Percentiles rank a stretch among this genome's conserved stretches.
These are phyloP conservation scores for Cacoxenus indagator DNA, from an alignment of 2,888 invertebrate species.

Conservation along the genomic window DNA sequence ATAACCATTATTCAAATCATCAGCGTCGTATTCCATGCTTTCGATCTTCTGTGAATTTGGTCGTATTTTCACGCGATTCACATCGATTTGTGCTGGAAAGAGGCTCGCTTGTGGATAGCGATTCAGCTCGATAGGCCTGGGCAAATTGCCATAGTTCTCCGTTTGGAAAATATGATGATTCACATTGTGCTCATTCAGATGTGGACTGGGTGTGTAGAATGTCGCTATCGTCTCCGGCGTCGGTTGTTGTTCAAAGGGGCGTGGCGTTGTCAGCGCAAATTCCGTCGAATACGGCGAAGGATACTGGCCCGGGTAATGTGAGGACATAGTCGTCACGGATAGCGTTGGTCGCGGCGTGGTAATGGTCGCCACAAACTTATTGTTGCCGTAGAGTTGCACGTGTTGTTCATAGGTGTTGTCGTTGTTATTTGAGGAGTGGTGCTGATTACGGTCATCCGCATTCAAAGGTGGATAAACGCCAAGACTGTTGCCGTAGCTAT, in stretches of 20 bases:
- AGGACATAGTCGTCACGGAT: constrained; percentile 43
- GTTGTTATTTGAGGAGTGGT: neutral
- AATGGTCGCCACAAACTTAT: constrained; percentile 45
- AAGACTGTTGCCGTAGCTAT: constrained; percentile 66
- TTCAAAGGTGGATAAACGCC: constrained; percentile 53
- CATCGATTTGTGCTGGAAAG: constrained; percentile 52
- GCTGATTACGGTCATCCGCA: neutral
- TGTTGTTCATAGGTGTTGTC: constrained; percentile 30
- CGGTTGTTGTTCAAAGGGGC: constrained; percentile 51
- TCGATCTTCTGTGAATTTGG: constrained; percentile 67
- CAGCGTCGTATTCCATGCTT: constrained; percentile 53
- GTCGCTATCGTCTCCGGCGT: constrained; percentile 53
- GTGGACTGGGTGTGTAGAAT: constrained; percentile 67
- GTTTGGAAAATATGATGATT: constrained; percentile 64
- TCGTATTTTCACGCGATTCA: constrained; percentile 57
- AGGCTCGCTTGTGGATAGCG: constrained; percentile 9
- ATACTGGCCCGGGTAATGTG: constrained; percentile 46
- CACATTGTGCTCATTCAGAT: constrained; percentile 64
- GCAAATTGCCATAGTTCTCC: constrained; percentile 52
- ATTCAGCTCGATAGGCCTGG: constrained; percentile 42
- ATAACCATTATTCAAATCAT: constrained; percentile 45
- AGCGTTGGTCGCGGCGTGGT: constrained; percentile 52
- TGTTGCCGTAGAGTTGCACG: constrained; percentile 31
- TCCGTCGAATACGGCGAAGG: constrained; percentile 50
- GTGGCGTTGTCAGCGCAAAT: constrained; percentile 45